Evolutionary conservation across 1,140 invertebrate species (phyloP).

Genomic region (Achroia grisella): DNA sequence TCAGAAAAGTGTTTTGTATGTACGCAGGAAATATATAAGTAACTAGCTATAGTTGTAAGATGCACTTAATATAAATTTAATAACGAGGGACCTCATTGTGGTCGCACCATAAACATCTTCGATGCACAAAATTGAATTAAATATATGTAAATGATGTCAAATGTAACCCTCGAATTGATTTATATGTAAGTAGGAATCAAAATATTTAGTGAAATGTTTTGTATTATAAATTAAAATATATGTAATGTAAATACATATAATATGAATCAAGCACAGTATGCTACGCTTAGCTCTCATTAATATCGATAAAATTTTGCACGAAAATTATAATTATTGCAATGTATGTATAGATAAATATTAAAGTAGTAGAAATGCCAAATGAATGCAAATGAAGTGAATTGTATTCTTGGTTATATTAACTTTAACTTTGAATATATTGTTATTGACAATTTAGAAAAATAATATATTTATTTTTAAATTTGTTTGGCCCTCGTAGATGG

Average conservation of each 20-base stretch:
- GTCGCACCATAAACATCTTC: neutral
- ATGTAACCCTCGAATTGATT: conserved; percentile 27
- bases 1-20: neutral
- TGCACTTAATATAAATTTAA: conserved; percentile 4
- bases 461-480: conserved; percentile 10
- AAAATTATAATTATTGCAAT: conserved; percentile 27
- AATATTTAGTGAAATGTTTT: conserved; percentile 58
- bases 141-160: neutral
- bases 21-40: neutral
- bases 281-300: conserved; percentile 42
- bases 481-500: conserved; percentile 15
- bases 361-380: conserved; percentile 43
- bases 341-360: conserved; percentile 27
- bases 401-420: neutral
- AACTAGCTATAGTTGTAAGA: conserved; percentile 10
- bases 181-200: conserved; percentile 35
- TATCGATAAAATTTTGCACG: conserved; percentile 30
- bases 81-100: neutral
- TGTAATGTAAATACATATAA: conserved; percentile 34
- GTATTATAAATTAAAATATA: conserved; percentile 35
- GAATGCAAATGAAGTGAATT: conserved; percentile 12
- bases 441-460: conserved; percentile 11
- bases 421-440: neutral
- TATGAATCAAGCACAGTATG: conserved; percentile 30
- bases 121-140: neutral